Percentiles rank a stretch among this genome's conserved stretches.
Evolutionary conservation across 2,888 invertebrate species (phyloP).

Genomic region (Athripsodes cinereus): DNA sequence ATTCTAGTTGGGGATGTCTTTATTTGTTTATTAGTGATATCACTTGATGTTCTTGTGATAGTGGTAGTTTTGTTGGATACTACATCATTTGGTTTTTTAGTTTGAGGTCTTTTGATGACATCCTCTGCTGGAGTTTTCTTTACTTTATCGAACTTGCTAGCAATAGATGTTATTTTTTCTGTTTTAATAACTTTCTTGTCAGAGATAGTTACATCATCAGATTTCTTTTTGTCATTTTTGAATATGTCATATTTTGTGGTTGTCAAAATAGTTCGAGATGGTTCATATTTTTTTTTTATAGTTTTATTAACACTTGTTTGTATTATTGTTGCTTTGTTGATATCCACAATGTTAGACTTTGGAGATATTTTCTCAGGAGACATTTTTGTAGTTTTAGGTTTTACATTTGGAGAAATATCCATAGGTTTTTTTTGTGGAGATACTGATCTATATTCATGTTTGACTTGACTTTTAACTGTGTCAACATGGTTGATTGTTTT

Average conservation of each 20-base stretch:
- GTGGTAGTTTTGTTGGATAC: constrained; percentile 31
- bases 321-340: neutral
- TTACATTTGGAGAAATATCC: constrained; percentile 8
- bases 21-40: constrained; percentile 49
- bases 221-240: constrained; percentile 24
- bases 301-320: constrained; percentile 12
- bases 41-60: constrained; percentile 52
- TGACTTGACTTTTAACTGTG: too few relatives aligned
- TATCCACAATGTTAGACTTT: neutral
- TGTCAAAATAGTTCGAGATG: constrained; percentile 22
- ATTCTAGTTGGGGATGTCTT: constrained; percentile 42
- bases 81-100: neutral
- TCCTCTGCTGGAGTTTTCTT: constrained; percentile 12
- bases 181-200: constrained; percentile 9
- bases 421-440: constrained; percentile 16
- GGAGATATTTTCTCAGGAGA: constrained; percentile 19
- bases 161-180: constrained; percentile 19
- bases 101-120: neutral
- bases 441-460: constrained; percentile 6
- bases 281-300: constrained; percentile 25
- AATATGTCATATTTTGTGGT: constrained; percentile 26
- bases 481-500: too few relatives aligned
- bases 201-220: constrained; percentile 18
- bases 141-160: constrained; percentile 18
- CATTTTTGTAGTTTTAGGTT: constrained; percentile 22